phyloP scores from a whole-genome alignment of 1,140 invertebrate genomes.

The Macrocentrus cingulum region DNA sequence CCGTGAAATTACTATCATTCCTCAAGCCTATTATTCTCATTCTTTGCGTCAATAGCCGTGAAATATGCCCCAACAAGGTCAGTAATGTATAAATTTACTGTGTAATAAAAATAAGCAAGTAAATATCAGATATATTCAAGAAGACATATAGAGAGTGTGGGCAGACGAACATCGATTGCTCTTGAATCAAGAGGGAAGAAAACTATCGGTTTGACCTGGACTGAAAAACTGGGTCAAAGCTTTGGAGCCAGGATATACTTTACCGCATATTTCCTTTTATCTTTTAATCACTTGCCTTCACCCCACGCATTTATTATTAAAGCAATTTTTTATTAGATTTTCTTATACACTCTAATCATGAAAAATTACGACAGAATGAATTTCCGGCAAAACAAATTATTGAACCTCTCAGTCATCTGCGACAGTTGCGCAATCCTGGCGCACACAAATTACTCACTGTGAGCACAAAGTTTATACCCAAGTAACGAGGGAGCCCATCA shows the following conservation, averaged over 20 bases:
- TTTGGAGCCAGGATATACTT: slow-evolving; percentile 4
- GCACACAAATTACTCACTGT: slow-evolving; percentile 12
- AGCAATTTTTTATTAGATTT: too few species aligned
- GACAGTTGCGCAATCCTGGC: slow-evolving; percentile 16
- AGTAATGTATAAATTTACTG: too few species aligned
- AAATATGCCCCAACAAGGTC: too few species aligned
- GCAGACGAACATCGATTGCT: neutral
- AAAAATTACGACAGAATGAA: neutral
- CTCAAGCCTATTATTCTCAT: too few species aligned
- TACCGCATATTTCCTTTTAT: neutral
- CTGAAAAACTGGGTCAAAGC: slow-evolving; percentile 37
- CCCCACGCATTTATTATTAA: too few species aligned
- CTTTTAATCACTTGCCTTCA: neutral
- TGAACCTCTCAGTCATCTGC: slow-evolving; percentile 12
- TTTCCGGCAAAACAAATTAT: slow-evolving; percentile 7
- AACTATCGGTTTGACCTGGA: slow-evolving; percentile 31
- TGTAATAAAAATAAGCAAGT: too few species aligned
- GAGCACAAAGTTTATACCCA: slow-evolving; percentile 12
- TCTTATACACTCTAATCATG: too few species aligned
- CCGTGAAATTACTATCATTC: too few species aligned
- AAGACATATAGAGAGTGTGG: neutral
- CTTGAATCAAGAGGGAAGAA: slow-evolving; percentile 11
- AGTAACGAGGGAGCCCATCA: slow-evolving; percentile 6
- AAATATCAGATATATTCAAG: too few species aligned
- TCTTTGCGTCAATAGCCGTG: too few species aligned